These are phyloP conservation scores for Phaenicophaeus curvirostris DNA, from an alignment of 2,797 vertebrate genomes.

Conservation along the genomic window DNA sequence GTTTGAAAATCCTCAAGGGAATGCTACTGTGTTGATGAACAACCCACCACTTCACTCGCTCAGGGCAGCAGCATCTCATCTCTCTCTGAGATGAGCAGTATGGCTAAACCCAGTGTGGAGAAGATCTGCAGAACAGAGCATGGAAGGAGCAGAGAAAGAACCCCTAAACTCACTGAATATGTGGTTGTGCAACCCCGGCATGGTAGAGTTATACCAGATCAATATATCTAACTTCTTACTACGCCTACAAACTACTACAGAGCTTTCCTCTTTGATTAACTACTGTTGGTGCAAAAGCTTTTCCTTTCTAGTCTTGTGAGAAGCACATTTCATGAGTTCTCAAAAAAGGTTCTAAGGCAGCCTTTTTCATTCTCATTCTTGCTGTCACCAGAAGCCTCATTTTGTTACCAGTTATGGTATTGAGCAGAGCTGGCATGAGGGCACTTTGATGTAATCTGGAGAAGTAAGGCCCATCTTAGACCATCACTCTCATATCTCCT, in stretches of 20 bases:
- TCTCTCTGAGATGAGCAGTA: accelerated
- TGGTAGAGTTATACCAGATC: background rate
- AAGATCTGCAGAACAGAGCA: background rate
- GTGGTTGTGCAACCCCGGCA: background rate
- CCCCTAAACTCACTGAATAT: background rate
- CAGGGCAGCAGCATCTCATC: background rate
- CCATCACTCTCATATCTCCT: background rate
- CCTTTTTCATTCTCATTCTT: background rate
- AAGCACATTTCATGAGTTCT: background rate
- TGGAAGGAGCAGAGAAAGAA: background rate
- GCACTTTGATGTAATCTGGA: background rate
- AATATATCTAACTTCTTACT: accelerated
- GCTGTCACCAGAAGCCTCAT: background rate
- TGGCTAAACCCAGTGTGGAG: background rate
- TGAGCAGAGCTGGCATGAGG: background rate
- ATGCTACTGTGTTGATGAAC: background rate
- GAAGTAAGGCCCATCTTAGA: background rate
- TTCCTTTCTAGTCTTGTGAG: background rate
- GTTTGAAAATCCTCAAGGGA: background rate
- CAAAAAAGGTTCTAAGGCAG: background rate
- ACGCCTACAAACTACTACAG: background rate
- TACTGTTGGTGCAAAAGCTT: background rate
- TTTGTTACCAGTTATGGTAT: background rate
- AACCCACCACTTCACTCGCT: accelerated
- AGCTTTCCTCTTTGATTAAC: background rate